These are phyloP conservation scores for Athene noctua DNA, from an alignment of 2,113 vertebrate species.

Conservation along the genomic window DNA sequence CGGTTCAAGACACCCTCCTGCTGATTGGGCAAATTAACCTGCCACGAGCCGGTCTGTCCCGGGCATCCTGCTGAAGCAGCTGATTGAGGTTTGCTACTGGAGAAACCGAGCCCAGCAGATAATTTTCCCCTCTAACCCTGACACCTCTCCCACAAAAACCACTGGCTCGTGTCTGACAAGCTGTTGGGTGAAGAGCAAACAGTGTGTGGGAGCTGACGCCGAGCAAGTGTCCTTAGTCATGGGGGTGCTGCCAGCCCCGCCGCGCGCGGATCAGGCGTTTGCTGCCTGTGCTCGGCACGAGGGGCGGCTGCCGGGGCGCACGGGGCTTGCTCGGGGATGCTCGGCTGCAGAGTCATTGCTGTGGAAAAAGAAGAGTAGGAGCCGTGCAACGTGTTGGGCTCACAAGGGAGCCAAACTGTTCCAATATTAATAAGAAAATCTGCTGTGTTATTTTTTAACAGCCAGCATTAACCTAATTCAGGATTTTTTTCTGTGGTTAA, in stretches of 20 bases:
- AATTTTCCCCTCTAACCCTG: not conserved
- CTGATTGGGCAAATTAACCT: not conserved
- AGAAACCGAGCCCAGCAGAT: not conserved
- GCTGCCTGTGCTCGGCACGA: not conserved
- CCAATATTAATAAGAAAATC: not conserved
- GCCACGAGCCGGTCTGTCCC: not conserved
- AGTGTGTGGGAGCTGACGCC: not conserved
- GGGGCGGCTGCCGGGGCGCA: not conserved
- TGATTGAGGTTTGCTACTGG: not conserved
- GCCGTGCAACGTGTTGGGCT: not conserved
- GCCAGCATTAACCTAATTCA: not conserved
- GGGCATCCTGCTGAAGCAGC: not conserved
- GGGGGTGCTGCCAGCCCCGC: not conserved
- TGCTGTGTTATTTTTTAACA: not conserved
- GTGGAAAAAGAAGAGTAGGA: not conserved
- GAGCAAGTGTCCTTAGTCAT: not conserved
- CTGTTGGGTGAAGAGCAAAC: conserved; percentile 14
- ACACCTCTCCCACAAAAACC: conserved; percentile 14
- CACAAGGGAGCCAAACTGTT: not conserved
- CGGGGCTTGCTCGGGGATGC: not conserved
- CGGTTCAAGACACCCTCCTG: not conserved
- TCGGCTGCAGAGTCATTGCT: not conserved
- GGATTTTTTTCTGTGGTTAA: not conserved
- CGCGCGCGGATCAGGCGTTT: not conserved
- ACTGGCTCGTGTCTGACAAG: conserved; percentile 26